Base-by-base conservation (phyloP, 1,140 invertebrate species). In the Dendroctonus valens region DNA sequence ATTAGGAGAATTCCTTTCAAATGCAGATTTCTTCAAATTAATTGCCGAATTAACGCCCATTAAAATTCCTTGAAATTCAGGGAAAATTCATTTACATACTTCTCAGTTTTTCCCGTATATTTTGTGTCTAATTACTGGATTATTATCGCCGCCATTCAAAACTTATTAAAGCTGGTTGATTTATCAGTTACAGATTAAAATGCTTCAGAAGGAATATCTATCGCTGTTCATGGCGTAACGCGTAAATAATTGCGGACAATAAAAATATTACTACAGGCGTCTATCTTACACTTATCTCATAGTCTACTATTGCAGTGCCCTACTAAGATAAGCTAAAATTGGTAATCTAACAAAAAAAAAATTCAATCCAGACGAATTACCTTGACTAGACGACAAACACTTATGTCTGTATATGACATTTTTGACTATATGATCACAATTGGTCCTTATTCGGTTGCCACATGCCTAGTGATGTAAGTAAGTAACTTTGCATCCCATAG, bases 1-100 rank as follows among this genome's bases (percentile, higher is more conserved):
- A 37, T 59, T 46, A 59, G 46, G 44, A 38, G 9, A 48, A 59
- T 49, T 37, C 12, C 50, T 48, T 40, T 40, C 40, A 50, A 46
- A 59, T 59, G 58, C 58, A 59, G 44, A 59, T 59, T 59, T 59
- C 9, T 46, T 15, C 8, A 52, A 37, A 62, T 62, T 62, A 52
- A 62, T 52, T 46, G 53, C 41, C 59, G 41, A 52, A 62, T 51
- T 62, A 62, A 41, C 14, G 40, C 42, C 59, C 53, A 62, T 62
- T 62, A 62, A 62, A 62, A 62, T 62, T 42, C 59, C 59, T 14
- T 5, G 15, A 38, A 62, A 52, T 7, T 58, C 26, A 26, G 26
- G 26, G 26, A 26, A 26, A 26, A 14, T 54, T 54, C 38, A 54
- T 54, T 54, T 12, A 54, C 38, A 54, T 54, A 54, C 37, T 54